phyloP scores from a whole-genome alignment of 1,140 invertebrate genomes.

The Ostrea edulis region DNA sequence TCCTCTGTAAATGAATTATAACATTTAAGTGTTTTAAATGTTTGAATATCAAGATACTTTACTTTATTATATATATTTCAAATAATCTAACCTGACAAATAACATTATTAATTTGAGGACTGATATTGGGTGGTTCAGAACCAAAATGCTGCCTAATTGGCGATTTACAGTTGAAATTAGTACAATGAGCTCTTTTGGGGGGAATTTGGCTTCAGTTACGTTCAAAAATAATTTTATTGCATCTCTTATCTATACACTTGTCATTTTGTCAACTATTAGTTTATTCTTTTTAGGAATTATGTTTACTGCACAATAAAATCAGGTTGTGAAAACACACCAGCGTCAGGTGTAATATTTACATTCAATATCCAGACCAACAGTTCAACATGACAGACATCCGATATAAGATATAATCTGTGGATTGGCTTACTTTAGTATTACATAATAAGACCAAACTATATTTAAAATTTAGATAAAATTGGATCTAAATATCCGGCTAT shows the following conservation, averaged over 20 bases:
- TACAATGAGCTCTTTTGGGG: too few species aligned
- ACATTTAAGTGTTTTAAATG: too few species aligned
- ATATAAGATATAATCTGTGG: background rate
- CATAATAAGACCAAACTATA: constrained; percentile 25
- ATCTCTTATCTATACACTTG: background rate
- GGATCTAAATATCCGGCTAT: constrained; percentile 7
- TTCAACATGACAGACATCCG: background rate
- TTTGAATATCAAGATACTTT: too few species aligned
- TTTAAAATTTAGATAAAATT: constrained; percentile 35
- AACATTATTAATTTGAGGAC: too few species aligned
- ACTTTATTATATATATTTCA: too few species aligned
- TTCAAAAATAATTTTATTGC: constrained; percentile 5
- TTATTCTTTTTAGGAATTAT: background rate
- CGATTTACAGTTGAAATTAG: too few species aligned
- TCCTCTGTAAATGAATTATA: too few species aligned
- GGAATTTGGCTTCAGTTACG: background rate
- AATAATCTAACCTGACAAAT: too few species aligned
- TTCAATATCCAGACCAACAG: background rate
- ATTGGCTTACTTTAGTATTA: constrained; percentile 2
- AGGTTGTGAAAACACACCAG: background rate
- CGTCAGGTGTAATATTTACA: background rate
- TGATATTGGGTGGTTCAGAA: too few species aligned
- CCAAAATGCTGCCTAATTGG: too few species aligned
- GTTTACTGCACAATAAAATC: background rate
- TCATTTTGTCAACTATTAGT: background rate